These are phyloP conservation scores for Heliconius cydno DNA, from an alignment of 2,888 invertebrate species.

Conservation along the genomic window DNA sequence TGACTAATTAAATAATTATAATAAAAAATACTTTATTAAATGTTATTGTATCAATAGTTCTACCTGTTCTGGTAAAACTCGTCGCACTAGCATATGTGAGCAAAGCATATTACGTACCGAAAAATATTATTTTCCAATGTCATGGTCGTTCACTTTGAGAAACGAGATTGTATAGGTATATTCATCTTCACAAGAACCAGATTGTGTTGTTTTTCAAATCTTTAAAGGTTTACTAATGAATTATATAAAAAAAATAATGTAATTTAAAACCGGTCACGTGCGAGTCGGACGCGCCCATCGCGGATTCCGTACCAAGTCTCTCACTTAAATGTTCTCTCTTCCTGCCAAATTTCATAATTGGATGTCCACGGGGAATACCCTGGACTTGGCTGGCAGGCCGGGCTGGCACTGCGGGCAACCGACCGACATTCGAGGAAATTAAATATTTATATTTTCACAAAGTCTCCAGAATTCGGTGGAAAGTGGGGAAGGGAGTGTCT, in stretches of 20 bases:
- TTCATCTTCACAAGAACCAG: constrained; percentile 1
- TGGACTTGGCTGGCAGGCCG: no score
- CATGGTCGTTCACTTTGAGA: constrained; percentile 3
- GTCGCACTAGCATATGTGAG: background rate
- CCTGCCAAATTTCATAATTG: no score
- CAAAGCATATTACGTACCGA: background rate
- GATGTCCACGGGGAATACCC: no score
- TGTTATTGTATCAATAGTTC: background rate
- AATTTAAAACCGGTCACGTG: background rate
- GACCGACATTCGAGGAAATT: no score
- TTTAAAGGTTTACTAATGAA: background rate
- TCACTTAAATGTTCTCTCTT: no score
- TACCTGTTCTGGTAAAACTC: background rate
- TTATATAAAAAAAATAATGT: background rate
- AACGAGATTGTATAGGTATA: background rate
- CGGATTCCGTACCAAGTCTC: background rate
- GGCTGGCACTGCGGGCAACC: no score
- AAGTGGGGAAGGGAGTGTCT: no score
- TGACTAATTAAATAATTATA: no score
- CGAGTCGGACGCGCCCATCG: background rate
- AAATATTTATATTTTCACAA: no score
- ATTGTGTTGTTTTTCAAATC: background rate
- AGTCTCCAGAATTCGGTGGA: no score
- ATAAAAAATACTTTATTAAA: background rate
- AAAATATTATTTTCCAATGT: constrained; percentile 4